phyloP scores from a whole-genome alignment of 2,888 invertebrate species.

The Lamellibrachia columna region DNA sequence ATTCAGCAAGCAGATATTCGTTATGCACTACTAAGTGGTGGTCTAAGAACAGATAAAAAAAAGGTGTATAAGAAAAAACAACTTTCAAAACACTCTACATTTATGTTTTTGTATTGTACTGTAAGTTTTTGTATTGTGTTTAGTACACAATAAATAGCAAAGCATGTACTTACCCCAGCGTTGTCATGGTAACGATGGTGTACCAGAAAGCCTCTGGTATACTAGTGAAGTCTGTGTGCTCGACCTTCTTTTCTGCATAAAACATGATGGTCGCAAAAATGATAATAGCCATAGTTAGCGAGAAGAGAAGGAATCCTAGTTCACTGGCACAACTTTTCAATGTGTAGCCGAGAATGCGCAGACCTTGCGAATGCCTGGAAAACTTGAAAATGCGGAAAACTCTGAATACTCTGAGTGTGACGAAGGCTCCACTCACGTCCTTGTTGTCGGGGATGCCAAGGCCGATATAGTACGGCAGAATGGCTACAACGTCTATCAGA shows the following conservation, averaged over 20 bases:
- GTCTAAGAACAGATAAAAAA: too few species aligned
- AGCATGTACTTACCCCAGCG: conserved; percentile 82
- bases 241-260: conserved; percentile 99
- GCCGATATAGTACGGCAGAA: conserved; percentile 98
- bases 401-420: conserved; percentile 96
- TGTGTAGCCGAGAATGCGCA: conserved; percentile 98
- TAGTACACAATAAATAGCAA: not conserved
- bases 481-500: conserved; percentile 99
- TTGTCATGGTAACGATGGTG: conserved; percentile 99
- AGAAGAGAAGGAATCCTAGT: conserved; percentile 98
- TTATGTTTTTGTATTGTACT: too few species aligned
- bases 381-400: conserved; percentile 99
- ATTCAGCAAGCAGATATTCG: too few species aligned
- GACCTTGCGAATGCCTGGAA: conserved; percentile 98
- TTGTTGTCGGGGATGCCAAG: conserved; percentile 94
- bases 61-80: too few species aligned
- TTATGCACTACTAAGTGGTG: too few species aligned
- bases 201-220: conserved; percentile 99
- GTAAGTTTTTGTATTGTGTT: too few species aligned
- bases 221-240: conserved; percentile 96
- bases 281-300: conserved; percentile 99
- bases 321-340: conserved; percentile 99
- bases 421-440: conserved; percentile 98
- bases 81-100: not conserved
- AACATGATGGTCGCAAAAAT: conserved; percentile 99